Evolutionary conservation across 2,888 invertebrate genomes (phyloP).

Genomic region (Eudemis profundana): DNA sequence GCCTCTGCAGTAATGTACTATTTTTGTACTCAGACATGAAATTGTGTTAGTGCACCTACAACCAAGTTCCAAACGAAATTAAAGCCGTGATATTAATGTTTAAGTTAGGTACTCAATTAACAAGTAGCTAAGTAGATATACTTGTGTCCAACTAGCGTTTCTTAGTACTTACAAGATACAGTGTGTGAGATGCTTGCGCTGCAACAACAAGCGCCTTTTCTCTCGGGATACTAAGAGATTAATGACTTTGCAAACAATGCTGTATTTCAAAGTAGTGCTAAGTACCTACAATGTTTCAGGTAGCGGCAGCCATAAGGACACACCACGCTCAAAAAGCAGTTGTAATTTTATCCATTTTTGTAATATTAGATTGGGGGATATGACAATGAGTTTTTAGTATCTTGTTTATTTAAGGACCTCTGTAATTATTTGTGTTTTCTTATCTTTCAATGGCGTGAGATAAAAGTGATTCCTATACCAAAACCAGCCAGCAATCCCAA

Average conservation of each 20-base stretch:
- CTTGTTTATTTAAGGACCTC: too few relatives aligned
- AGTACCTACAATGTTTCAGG: conserved; percentile 8
- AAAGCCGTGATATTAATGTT: too few relatives aligned
- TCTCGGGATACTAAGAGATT: conserved; percentile 53
- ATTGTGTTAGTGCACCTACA: too few relatives aligned
- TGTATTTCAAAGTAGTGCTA: conserved; percentile 29
- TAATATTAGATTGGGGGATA: too few relatives aligned
- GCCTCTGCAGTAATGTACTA: too few relatives aligned
- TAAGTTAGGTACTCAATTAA: neutral
- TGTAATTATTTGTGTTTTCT: too few relatives aligned
- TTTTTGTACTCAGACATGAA: too few relatives aligned
- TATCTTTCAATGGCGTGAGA: neutral
- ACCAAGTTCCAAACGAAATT: too few relatives aligned
- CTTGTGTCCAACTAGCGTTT: conserved; percentile 1
- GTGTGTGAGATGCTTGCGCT: conserved; percentile 19
- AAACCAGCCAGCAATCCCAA: conserved; percentile 11
- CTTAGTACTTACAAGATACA: neutral
- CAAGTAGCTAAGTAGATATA: neutral
- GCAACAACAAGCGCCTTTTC: conserved; percentile 28
- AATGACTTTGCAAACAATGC: conserved; percentile 65
- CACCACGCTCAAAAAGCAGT: too few relatives aligned
- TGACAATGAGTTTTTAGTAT: too few relatives aligned
- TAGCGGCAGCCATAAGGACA: neutral
- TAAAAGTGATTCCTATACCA: conserved; percentile 1
- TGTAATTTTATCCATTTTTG: too few relatives aligned